Base-by-base conservation (phyloP, 2,888 invertebrate species). In the Phyto melanocephala region DNA sequence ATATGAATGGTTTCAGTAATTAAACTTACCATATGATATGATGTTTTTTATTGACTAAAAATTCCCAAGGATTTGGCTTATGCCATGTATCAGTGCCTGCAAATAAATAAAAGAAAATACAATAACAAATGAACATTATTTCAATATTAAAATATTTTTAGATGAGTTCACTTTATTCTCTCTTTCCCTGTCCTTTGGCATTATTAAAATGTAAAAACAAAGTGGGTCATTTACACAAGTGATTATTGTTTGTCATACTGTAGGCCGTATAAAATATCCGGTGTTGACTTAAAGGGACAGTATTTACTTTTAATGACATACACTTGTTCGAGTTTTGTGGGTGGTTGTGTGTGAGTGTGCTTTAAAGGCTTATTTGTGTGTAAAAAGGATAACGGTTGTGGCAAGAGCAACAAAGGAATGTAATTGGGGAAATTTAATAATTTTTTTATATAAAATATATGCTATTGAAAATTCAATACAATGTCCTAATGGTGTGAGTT, bases 61-160 rank as follows among this genome's bases (percentile, higher is more conserved):
- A 96, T 90, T 96, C 96, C 96, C 96, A 96, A 13, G 96, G 94
- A 87, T 96, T 95, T 28, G 96, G 95, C 87, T 94, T 94, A 85
- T 91, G 91, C 88, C 91, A 90, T 35, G 90, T 87, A 84, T 91
- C 91, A 76, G 90, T 91, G 72, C 90, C 91, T 91, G 83, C 54
- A 86, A 87, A 56, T 77, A 40, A 11, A 70, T 17, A 28, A 67
- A 28, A 65, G 11, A 67, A 63, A 35, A 60, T n/a, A 33, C 40
- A 45, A 60, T 37, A 60, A 13, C 13, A 47, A 63, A 68, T 33
- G 7, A 22, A 74, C 50, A 13, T 52, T 58, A 72, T 72, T 63
- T 60, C 28, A 40, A 72, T 63, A 79, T 50, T 58, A n/a, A n/a
- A n/a, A n/a, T n/a, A 40, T 71, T 65, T 63, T 70, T 45, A 20